Evolutionary conservation across 2,888 invertebrate species (phyloP).

Genomic region (Noctua comes): DNA sequence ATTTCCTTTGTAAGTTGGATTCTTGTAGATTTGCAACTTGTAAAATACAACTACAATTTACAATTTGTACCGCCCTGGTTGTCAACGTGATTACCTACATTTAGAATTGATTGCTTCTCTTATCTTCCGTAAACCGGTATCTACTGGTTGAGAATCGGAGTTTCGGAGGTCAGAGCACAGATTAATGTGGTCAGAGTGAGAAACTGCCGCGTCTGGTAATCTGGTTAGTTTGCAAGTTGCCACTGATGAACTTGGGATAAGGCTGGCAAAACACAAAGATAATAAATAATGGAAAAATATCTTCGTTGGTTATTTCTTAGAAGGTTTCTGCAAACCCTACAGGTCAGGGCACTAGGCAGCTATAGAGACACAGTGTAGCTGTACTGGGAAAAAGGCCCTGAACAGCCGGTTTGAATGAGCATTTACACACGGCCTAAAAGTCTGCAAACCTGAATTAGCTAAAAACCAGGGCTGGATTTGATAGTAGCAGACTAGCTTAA

Average conservation of each 20-base stretch:
- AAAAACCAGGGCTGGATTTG: background rate
- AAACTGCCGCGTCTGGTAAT: background rate
- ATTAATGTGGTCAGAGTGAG: background rate
- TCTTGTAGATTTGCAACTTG: too few relatives aligned
- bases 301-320: background rate
- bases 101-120: background rate
- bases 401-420: background rate
- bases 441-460: background rate
- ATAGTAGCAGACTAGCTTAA: background rate
- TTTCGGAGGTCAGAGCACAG: constrained; percentile 1
- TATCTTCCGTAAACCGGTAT: constrained; percentile 5
- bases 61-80: too few relatives aligned
- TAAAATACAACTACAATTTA: too few relatives aligned
- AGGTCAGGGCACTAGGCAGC: background rate
- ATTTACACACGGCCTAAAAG: background rate
- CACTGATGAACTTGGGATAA: background rate
- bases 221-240: background rate
- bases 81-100: background rate
- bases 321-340: background rate
- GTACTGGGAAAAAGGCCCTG: background rate
- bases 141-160: background rate
- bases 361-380: background rate
- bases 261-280: background rate
- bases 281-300: background rate
- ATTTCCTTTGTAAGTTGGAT: too few relatives aligned